A percentile compares a stretch with the other conserved stretches of the same genome.
phyloP scores from a whole-genome alignment of 1,140 invertebrate genomes.

The Polypedilum vanderplanki region DNA sequence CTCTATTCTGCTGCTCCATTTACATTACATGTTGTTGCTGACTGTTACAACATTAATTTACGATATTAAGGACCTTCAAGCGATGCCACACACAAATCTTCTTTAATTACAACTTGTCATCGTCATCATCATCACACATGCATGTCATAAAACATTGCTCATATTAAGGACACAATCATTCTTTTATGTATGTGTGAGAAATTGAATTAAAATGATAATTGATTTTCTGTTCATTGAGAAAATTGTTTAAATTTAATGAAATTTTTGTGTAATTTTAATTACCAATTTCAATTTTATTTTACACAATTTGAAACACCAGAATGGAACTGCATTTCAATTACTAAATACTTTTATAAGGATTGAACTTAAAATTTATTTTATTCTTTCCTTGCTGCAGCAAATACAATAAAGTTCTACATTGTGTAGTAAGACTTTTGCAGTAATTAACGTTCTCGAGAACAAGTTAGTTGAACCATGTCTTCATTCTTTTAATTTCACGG shows the following conservation, averaged over 20 bases:
- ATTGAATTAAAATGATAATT: neutral
- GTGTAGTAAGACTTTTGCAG: neutral
- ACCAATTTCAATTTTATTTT: neutral
- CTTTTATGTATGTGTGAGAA: neutral
- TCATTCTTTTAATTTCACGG: neutral
- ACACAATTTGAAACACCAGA: too few species aligned
- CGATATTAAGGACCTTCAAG: too few species aligned
- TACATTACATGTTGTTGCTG: too few species aligned
- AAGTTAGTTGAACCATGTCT: neutral
- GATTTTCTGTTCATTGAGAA: neutral
- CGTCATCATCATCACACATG: too few species aligned
- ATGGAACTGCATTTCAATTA: constrained; percentile 7
- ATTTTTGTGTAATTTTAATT: neutral
- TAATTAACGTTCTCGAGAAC: constrained; percentile 18
- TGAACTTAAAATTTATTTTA: neutral
- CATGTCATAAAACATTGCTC: too few species aligned
- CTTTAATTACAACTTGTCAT: too few species aligned
- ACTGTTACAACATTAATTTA: too few species aligned
- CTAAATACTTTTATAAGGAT: too few species aligned
- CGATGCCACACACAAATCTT: too few species aligned
- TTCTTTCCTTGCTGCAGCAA: neutral
- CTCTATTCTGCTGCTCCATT: too few species aligned
- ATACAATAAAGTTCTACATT: neutral
- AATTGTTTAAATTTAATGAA: too few species aligned
- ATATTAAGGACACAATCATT: too few species aligned